Base-by-base conservation (phyloP, 2,888 invertebrate genomes). In the Griposia aprilina region DNA sequence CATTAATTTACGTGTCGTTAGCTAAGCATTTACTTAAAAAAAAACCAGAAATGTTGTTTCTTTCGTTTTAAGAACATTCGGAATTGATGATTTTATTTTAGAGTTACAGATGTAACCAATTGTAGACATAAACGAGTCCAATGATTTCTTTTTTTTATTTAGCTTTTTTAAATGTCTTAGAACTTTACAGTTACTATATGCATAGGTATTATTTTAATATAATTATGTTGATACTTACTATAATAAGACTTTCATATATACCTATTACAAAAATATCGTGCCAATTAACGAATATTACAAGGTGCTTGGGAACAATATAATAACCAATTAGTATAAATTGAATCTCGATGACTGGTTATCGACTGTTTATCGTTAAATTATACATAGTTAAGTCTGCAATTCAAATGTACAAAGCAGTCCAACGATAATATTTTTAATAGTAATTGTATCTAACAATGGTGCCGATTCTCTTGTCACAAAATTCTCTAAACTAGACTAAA, bases 291-390 rank as follows among this genome's bases (percentile, higher is more conserved):
- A 79, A 78, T 86, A 83, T 74, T 62, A 82, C 76, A 88, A 85
- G 93, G 93, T 93, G 92, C 90, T 92, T 90, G 93, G 91, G 90
- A 90, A 88, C 86, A 90, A 84, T 79, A 84, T 55, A 77, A 80
- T 82, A 23, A 85, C 69, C 60, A 67, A 74, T 77, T 67, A 82
- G 74, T 73, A 50, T 80, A 59, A 79, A 82, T 84, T 69, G 84
- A 89, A 89, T 88, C 87, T 88, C 82, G 77, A 71, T 78, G 50
- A 69, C 45, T 59, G 45, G 45, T 55, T 74, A 74, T 66, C 5
- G 26, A 62, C 30, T 62, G 48, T 72, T 55, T 74, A 30, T 71
- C 41, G 60, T 80, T 52, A 63, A 68, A 72, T 59, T 69, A 52
- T 50, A 48, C 50, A 23, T 74, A 62, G 41, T 68, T 68, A 73